These are phyloP conservation scores for Sinocyclocheilus grahami DNA, from an alignment of 2,113 vertebrate genomes.

Conservation along the genomic window DNA sequence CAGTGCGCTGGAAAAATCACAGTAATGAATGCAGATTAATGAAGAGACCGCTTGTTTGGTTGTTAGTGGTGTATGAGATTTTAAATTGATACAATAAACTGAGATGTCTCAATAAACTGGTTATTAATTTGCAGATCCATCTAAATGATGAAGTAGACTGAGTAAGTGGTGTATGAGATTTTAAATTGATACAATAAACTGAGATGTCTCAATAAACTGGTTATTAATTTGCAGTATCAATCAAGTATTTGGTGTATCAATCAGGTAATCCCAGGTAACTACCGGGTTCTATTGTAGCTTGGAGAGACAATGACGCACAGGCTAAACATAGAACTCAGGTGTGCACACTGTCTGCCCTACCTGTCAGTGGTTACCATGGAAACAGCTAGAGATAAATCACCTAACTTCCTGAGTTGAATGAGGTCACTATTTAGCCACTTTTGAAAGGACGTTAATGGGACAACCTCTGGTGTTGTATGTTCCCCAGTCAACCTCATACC, in stretches of 20 bases:
- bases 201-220: too few species aligned
- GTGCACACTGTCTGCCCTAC: conserved; percentile 42
- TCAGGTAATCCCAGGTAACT: not conserved
- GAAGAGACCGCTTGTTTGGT: not conserved
- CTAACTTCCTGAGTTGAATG: conserved; percentile 29
- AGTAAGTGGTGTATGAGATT: too few species aligned
- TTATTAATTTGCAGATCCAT: not conserved
- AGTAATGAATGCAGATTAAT: not conserved
- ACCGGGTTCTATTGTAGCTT: not conserved
- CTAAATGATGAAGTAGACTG: not conserved
- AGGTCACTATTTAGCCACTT: conserved; percentile 26
- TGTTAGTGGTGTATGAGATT: not conserved
- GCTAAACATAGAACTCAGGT: conserved; percentile 49
- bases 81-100: not conserved
- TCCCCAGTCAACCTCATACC: conserved; percentile 4
- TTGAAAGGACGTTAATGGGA: conserved; percentile 38
- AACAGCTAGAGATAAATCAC: conserved; percentile 34
- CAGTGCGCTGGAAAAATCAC: not conserved
- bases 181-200: too few species aligned
- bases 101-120: not conserved
- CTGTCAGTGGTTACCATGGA: conserved; percentile 55
- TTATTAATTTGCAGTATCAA: too few species aligned
- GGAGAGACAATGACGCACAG: not conserved
- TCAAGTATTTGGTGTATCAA: too few species aligned
- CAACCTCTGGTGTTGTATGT: conserved; percentile 39